These are phyloP conservation scores for Dendrocopos noguchii DNA, from an alignment of 2,113 vertebrate species.

Conservation along the genomic window DNA sequence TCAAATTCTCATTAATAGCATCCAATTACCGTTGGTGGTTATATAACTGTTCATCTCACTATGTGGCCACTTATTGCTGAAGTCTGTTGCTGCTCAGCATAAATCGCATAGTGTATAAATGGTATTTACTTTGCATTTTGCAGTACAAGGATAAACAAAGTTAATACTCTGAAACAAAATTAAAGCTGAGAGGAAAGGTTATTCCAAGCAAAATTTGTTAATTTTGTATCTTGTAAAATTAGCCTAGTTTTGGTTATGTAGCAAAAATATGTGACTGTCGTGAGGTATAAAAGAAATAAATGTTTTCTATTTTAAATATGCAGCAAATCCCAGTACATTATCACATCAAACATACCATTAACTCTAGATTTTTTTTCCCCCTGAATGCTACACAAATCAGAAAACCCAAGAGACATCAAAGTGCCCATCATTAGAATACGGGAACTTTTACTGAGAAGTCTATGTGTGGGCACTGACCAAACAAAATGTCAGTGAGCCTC, in stretches of 20 bases:
- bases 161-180: neutral
- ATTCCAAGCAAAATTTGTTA: neutral
- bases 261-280: neutral
- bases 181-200: neutral
- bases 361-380: neutral
- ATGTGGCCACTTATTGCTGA: slow-evolving; percentile 55
- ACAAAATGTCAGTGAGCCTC: neutral
- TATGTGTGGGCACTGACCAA: neutral
- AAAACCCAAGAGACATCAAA: neutral
- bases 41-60: slow-evolving; percentile 56
- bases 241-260: neutral
- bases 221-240: neutral
- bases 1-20: slow-evolving; percentile 59
- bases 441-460: neutral
- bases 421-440: neutral
- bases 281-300: neutral
- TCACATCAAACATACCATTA: neutral
- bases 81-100: slow-evolving; percentile 42
- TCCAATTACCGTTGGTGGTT: slow-evolving; percentile 44
- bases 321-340: neutral
- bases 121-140: slow-evolving; percentile 29
- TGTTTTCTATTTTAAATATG: neutral
- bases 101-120: slow-evolving; percentile 42
- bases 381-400: neutral
- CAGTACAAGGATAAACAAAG: slow-evolving; percentile 23